Percentiles rank a stretch among this genome's conserved stretches.
phyloP scores from a whole-genome alignment of 2,113 vertebrate genomes.

The Xenus cinereus region DNA sequence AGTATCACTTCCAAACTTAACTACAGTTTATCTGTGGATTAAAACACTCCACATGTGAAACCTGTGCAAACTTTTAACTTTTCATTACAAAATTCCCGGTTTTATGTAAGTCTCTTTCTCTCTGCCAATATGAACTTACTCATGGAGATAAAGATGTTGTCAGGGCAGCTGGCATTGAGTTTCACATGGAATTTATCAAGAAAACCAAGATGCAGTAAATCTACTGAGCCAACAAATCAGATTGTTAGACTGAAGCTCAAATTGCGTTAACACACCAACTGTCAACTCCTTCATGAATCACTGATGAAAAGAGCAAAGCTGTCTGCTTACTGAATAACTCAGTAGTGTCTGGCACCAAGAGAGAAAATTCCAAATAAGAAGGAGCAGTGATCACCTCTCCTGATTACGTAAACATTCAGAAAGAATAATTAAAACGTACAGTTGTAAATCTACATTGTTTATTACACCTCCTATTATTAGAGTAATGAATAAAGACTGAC shows the following conservation, averaged over 20 bases:
- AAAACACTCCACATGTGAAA: not conserved
- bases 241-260: constrained; percentile 39
- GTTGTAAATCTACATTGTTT: constrained; percentile 44
- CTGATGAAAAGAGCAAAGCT: constrained; percentile 58
- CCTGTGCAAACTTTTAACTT: not conserved
- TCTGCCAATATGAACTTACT: constrained; percentile 1
- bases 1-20: not conserved
- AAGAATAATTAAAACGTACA: constrained; percentile 23
- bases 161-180: constrained; percentile 28
- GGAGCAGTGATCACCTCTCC: not conserved
- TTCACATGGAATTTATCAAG: constrained; percentile 59
- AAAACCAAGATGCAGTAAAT: constrained; percentile 58
- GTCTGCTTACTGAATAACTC: constrained; percentile 27
- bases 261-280: constrained; percentile 52
- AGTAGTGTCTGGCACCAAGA: not conserved
- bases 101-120: not conserved
- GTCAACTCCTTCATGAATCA: constrained; percentile 51
- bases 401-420: not conserved
- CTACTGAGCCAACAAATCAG: constrained; percentile 46
- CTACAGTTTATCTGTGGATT: not conserved
- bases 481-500: constrained; percentile 23
- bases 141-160: constrained; percentile 28
- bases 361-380: constrained; percentile 22
- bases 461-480: constrained; percentile 29
- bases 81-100: not conserved